Conservation (phyloP, 2,113 vertebrate genomes). For the Athene noctua region DNA sequence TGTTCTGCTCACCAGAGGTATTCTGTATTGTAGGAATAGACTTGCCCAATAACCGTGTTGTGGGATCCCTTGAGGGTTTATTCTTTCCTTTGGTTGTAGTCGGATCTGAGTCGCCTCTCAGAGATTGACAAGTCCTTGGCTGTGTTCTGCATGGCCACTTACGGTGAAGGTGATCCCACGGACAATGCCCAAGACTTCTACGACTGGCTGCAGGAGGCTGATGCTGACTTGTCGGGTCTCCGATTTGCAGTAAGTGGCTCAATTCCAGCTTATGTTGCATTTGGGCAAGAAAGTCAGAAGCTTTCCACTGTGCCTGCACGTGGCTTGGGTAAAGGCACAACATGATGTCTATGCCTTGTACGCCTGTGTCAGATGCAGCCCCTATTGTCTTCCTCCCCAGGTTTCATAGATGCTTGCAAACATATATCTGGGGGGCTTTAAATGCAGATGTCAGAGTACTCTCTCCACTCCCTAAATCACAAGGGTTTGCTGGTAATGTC, state of each 20-base stretch:
- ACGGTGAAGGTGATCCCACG: slow-evolving; percentile 94
- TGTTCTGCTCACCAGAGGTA: background rate
- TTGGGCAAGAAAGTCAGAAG: background rate
- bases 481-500: background rate
- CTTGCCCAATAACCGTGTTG: fast-evolving
- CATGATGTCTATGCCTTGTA: background rate
- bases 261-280: fast-evolving
- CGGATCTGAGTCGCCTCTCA: slow-evolving; percentile 84
- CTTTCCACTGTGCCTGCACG: background rate
- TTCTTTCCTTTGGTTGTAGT: slow-evolving; percentile 63
- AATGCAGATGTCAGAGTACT: background rate
- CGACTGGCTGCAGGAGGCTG: slow-evolving; percentile 92
- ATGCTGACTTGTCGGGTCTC: slow-evolving; percentile 83
- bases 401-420: background rate
- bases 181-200: slow-evolving; percentile 98
- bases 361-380: background rate
- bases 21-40: background rate
- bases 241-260: slow-evolving; percentile 86
- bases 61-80: background rate
- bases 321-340: background rate
- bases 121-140: slow-evolving; percentile 91
- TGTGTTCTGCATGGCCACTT: slow-evolving; percentile 97
- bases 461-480: background rate
- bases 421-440: background rate
- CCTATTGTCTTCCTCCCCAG: background rate